Base-by-base conservation (phyloP, 2,888 invertebrate species). In the Galerucella nymphaeae region DNA sequence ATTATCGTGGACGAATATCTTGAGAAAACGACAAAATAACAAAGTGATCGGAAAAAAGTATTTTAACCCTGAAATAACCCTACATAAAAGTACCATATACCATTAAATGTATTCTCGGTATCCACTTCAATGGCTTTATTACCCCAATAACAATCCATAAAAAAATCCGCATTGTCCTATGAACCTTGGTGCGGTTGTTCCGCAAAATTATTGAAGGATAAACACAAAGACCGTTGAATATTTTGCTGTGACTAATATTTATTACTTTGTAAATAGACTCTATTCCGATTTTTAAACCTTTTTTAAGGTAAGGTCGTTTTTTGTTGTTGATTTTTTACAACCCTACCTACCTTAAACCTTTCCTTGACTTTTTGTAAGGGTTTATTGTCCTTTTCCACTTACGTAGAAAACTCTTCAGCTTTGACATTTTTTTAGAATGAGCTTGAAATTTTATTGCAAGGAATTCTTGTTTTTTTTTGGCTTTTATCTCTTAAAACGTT, bases 311-410 rank as follows among this genome's bases (percentile, higher is more conserved):
- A 75, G 71, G 73, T 72, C 67, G 48, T 64, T 68, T 66, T 70
- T 64, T 62, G 72, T 75, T 79, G 79, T 78, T 76, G 73, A 57
- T 41, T 79, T 81, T 81, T 82, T 81, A 82, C 81, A 81, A 81
- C 77, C 79, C 81, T 79, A 79, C 75, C 74, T 73, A 77, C 74
- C 73, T 70, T 76, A 76, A 78, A 73, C 73, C 59, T 73, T 72
- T 75, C 76, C 73, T 79, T 74, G 77, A 69, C 76, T 73, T 75
- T 76, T 74, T 66, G 78, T 77, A 79, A 81, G 80, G 82, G 80
- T 80, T 82, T 81, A 79, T 75, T 75, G 74, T 50, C 41, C 66
- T 71, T 63, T 69, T 45, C 62, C 41, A 59, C 13, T 20, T 18
- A 30, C 58, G 38, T 38, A 59, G 14, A 6, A 41, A 41, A 30